A percentile compares a stretch with the other conserved stretches of the same genome.
phyloP scores from a whole-genome alignment of 2,888 invertebrate genomes.

The Pterostichus niger region DNA sequence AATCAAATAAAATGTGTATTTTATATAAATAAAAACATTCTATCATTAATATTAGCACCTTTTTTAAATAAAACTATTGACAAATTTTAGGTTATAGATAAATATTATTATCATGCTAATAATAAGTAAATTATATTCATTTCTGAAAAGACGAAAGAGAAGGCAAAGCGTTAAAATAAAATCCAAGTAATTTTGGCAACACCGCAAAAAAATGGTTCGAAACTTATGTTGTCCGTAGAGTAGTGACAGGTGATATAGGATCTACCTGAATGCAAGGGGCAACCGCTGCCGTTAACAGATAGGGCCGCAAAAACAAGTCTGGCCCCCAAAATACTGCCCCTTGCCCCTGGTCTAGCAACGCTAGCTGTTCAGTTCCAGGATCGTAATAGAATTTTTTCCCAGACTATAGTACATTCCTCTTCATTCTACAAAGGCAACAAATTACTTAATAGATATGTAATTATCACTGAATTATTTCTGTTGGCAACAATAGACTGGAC shows the following conservation, averaged over 20 bases:
- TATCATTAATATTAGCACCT: too few species aligned
- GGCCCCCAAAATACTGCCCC: slow-evolving; percentile 55
- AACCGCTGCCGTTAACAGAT: slow-evolving; percentile 63
- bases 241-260: slow-evolving; percentile 64
- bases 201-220: slow-evolving; percentile 60
- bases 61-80: too few species aligned
- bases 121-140: too few species aligned
- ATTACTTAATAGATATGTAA: slow-evolving; percentile 56
- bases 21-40: too few species aligned
- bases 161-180: slow-evolving; percentile 14
- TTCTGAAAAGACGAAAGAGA: background rate
- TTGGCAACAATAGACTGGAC: slow-evolving; percentile 30
- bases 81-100: too few species aligned
- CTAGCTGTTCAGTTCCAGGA: background rate
- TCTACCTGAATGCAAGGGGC: slow-evolving; percentile 62
- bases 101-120: too few species aligned
- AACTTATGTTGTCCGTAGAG: slow-evolving; percentile 45
- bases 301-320: slow-evolving; percentile 65
- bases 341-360: slow-evolving; percentile 25
- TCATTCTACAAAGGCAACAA: slow-evolving; percentile 29
- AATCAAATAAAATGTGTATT: too few species aligned
- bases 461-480: slow-evolving; percentile 45
- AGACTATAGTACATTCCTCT: background rate
- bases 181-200: slow-evolving; percentile 58
- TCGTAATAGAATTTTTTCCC: slow-evolving; percentile 4